These are phyloP conservation scores for Anoncus sp. DNA, from an alignment of 2,888 invertebrate species.

Conservation along the genomic window DNA sequence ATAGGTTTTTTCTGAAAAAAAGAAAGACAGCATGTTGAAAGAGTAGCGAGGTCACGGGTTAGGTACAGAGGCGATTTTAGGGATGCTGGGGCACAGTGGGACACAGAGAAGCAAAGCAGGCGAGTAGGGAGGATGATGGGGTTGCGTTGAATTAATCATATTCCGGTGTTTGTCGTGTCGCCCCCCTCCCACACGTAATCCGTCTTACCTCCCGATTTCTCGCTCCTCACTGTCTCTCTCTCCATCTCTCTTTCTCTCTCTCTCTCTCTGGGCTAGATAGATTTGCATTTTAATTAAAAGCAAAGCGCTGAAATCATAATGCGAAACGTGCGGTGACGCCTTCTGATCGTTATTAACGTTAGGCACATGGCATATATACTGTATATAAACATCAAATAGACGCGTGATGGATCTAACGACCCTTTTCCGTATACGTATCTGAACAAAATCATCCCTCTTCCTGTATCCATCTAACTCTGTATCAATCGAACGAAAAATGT, in stretches of 20 bases:
- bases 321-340: slow-evolving; percentile 82
- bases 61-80: slow-evolving; percentile 41
- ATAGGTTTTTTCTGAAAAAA: no score
- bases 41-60: slow-evolving; percentile 59
- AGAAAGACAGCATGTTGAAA: slow-evolving; percentile 13
- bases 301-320: slow-evolving; percentile 87
- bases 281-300: slow-evolving; percentile 87
- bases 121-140: slow-evolving; percentile 77
- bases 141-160: slow-evolving; percentile 83
- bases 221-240: slow-evolving; percentile 64
- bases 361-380: slow-evolving; percentile 61
- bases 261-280: slow-evolving; percentile 77
- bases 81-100: slow-evolving; percentile 55
- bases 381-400: slow-evolving; percentile 64
- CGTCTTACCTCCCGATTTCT: slow-evolving; percentile 82
- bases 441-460: slow-evolving; percentile 38
- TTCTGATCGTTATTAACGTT: slow-evolving; percentile 71
- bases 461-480: slow-evolving; percentile 1
- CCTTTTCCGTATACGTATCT: slow-evolving; percentile 41
- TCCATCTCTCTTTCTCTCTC: slow-evolving; percentile 68
- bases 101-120: slow-evolving; percentile 67
- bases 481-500: slow-evolving; percentile 38
- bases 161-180: slow-evolving; percentile 83
- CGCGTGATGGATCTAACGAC: slow-evolving; percentile 45
- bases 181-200: slow-evolving; percentile 81